These are phyloP conservation scores for Noturus placidus DNA, from an alignment of 2,113 vertebrate genomes.

Conservation along the genomic window DNA sequence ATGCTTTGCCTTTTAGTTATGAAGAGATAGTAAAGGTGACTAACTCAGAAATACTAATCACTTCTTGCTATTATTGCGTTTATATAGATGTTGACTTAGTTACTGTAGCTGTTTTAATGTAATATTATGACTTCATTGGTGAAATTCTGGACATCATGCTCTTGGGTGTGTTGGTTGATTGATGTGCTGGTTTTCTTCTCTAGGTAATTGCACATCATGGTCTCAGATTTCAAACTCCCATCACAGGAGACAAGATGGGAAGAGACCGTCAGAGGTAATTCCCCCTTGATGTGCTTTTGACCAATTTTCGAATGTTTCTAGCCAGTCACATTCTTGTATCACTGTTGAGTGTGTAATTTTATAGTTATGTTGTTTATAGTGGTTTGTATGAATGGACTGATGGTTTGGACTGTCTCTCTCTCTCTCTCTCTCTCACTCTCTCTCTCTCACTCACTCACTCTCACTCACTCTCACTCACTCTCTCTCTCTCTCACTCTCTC, in stretches of 20 bases:
- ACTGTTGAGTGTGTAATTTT: not conserved
- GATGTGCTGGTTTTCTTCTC: constrained; percentile 26
- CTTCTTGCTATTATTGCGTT: not conserved
- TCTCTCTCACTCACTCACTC: not conserved
- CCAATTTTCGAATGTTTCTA: not conserved
- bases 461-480: constrained; percentile 28
- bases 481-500: constrained; percentile 28
- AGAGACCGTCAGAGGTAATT: constrained; percentile 92
- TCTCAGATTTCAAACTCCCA: constrained; percentile 88
- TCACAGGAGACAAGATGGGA: constrained; percentile 79
- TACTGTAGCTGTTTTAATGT: not conserved
- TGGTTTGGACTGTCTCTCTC: not conserved
- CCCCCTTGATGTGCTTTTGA: not conserved
- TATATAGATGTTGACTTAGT: too few species aligned
- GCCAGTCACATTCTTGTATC: not conserved
- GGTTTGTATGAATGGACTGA: not conserved
- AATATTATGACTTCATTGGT: not conserved
- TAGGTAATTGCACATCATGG: constrained; percentile 93
- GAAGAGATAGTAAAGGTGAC: not conserved
- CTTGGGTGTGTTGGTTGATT: not conserved
- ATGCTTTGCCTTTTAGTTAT: not conserved
- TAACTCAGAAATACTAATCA: not conserved
- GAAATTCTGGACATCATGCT: not conserved
- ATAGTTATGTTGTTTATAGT: not conserved
- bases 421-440: not conserved